Base-by-base conservation (phyloP, 2,797 vertebrate species). In the Phataginus tetradactyla region DNA sequence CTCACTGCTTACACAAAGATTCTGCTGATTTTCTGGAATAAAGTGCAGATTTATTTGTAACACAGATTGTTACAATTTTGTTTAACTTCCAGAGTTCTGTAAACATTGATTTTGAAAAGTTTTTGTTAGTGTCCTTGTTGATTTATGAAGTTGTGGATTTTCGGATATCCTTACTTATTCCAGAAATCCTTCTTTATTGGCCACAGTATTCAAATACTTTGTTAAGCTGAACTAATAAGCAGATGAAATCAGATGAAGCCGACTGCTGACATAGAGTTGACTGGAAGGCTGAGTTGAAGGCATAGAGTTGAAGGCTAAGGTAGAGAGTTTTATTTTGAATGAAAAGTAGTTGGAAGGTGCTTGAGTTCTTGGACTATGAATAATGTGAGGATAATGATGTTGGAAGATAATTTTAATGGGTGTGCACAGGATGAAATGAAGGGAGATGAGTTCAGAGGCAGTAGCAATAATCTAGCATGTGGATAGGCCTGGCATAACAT, bases 241-340 rank as follows among this genome's bases (percentile, higher is more conserved):
- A 83, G 15, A 85, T 86, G 74, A 92, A 94, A 34, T 94, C 39
- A 87, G 64, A 42, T 34, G 42, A 55, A 87, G 21, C 59, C 95
- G 72, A 80, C 53, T 57, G 8, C 32, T 92, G 69, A 37, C 23
- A 39, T 32, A 78, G 53, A 59, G 45, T 83, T 90, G 34, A 72
- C 32, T 93, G 66, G 45, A 66, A 94, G 69, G 55, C 86, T 45
- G 45, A 45, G 45, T 45, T 45, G 39, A 39, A 39, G 39, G 39
- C 39, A 39, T 39, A 39, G 39, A 39, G 20, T 39, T 63, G 42
- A 64, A 90, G 23, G 9, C 39, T 66, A 79, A 71, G 5, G 11
- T 37, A 21, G 34, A 86, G 18, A 86, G 49, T 93, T 90, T 86
- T 87, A 25, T 84, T 97, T 93, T 55, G 55, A 96, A 42, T 86